phyloP scores from a whole-genome alignment of 2,797 vertebrate genomes.

The Sorex maritimensis region DNA sequence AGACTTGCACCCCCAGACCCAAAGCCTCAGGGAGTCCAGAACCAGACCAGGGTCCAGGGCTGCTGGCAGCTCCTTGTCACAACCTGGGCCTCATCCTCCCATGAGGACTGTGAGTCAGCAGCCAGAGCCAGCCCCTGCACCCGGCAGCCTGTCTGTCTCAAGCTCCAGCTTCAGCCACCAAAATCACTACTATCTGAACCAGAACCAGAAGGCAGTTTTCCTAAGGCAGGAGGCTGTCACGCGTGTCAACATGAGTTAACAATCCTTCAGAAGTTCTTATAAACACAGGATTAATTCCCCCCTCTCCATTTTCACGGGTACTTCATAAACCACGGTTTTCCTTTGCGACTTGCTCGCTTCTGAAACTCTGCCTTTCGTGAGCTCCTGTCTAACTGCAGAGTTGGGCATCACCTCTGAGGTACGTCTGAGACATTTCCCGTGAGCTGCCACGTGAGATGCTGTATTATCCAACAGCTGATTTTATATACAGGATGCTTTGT shows the following conservation, averaged over 20 bases:
- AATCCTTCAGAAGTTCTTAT: constrained; percentile 51
- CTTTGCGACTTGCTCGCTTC: constrained; percentile 34
- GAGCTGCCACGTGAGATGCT: constrained; percentile 58
- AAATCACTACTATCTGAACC: constrained; percentile 50
- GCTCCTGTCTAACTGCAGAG: neutral
- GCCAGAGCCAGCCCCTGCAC: neutral
- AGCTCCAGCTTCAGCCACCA: neutral
- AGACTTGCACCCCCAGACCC: no score
- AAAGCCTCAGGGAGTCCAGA: no score
- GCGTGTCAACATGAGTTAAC: constrained; percentile 64
- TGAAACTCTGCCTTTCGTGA: constrained; percentile 70
- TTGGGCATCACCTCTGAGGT: constrained; percentile 44
- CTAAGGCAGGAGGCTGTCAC: constrained; percentile 27
- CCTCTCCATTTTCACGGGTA: constrained; percentile 42
- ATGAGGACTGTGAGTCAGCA: neutral
- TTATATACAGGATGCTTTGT: constrained; percentile 45
- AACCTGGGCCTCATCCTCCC: no score
- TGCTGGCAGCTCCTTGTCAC: no score
- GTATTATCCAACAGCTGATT: constrained; percentile 55
- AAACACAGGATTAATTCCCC: neutral
- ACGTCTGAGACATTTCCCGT: constrained; percentile 35
- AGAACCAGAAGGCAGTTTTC: constrained; percentile 18
- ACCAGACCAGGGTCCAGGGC: no score
- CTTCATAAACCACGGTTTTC: constrained; percentile 76
- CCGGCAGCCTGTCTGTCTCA: neutral